These are phyloP conservation scores for Phacellophora camtschatica DNA, from an alignment of 30 jellyfish, hydroid and myxozoan genomes.

Conservation along the genomic window DNA sequence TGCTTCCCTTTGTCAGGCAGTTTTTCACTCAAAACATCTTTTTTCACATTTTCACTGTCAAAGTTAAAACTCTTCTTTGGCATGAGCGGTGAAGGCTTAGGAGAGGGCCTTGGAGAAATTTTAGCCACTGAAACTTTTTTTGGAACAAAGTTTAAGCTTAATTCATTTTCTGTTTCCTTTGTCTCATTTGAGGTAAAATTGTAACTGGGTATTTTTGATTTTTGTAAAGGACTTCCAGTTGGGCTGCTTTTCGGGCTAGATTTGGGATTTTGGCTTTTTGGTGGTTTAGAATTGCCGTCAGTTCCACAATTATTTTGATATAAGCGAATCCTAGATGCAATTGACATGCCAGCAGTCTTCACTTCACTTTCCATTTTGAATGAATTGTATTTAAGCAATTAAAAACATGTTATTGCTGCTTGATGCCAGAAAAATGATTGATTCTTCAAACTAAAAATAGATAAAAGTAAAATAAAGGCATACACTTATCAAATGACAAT, in stretches of 20 bases:
- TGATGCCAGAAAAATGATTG: too few relatives aligned
- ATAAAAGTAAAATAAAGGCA: too few relatives aligned
- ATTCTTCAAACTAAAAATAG: too few relatives aligned
- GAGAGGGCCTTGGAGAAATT: neutral
- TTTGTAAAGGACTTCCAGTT: neutral
- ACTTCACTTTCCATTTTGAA: too few relatives aligned
- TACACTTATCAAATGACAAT: too few relatives aligned
- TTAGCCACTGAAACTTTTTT: neutral
- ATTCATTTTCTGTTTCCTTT: too few relatives aligned
- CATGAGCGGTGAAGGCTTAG: neutral
- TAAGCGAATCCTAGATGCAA: slow-evolving; percentile 69
- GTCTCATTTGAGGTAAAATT: too few relatives aligned
- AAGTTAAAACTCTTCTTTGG: neutral
- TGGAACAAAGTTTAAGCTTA: too few relatives aligned
- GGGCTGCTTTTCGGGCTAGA: neutral
- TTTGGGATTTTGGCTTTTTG: neutral
- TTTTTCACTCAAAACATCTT: neutral
- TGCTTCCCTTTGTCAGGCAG: neutral
- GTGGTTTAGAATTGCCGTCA: neutral
- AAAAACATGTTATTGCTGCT: too few relatives aligned
- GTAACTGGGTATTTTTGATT: neutral
- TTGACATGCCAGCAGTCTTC: slow-evolving; percentile 46
- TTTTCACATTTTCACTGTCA: neutral
- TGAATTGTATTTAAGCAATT: too few relatives aligned
- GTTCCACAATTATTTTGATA: slow-evolving; percentile 24